Base-by-base conservation (phyloP, 2,888 invertebrate genomes). In the Spialia ferax region DNA sequence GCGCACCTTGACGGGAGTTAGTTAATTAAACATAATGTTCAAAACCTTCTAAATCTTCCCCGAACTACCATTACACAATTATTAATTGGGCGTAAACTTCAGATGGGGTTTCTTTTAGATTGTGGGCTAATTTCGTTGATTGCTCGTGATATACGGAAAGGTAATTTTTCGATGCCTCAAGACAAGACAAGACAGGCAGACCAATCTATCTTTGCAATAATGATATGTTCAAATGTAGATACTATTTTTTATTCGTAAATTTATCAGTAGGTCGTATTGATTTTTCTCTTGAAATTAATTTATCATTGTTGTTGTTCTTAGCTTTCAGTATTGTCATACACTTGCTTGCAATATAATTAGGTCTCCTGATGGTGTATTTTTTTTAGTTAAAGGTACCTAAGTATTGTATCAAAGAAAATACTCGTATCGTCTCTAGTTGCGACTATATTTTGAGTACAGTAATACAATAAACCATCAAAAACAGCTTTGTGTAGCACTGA, bases 21-120 rank as follows among this genome's bases (percentile, higher is more conserved):
- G 81, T 82, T 86, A 88, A 89, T 88, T 88, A 85, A 87, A 84
- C 82, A 76, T 81, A 83, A 85, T 87, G 81, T 77, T 77, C 73
- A 73, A 74, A 77, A 78, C 79, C 77, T 76, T 76, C 75, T 77
- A 78, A 78, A 76, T 72, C 75, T 74, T 71, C 73, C 72, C 72
- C 72, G 70, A 74, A 76, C 71, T 75, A 75, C 82, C 78, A 86
- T 83, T 79, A 84, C 74, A 71, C 75, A 77, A 83, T 88, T 89
- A 88, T 89, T 88, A 89, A 89, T 88, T 84, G 88, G 87, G 87
- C 87, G 86, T 87, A 84, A 84, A 86, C 84, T 79, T 75, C 69
- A 74, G 81, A 80, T 82, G 82, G 82, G 82, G 79, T 81, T 70
- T 72, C 71, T 73, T 70, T 68, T 74, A 72, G 75, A 74, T 74